These are phyloP conservation scores for Drosophila lacertosa DNA, from an alignment of 1,140 invertebrate species.

Conservation along the genomic window DNA sequence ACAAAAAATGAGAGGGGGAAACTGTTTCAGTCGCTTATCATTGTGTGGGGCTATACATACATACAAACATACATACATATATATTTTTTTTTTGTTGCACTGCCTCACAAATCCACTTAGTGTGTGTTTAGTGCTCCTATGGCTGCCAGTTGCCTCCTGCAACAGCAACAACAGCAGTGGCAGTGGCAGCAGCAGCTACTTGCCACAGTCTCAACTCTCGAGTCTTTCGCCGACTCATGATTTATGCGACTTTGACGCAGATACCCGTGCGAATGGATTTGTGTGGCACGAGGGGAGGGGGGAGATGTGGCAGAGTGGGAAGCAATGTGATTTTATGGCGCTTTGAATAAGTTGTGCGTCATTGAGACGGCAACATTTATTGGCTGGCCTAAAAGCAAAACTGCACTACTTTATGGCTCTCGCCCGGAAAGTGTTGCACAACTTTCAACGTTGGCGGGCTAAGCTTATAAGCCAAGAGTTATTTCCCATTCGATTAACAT, in stretches of 20 bases:
- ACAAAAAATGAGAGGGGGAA: slow-evolving; percentile 10
- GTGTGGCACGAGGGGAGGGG: background rate
- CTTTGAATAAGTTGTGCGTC: slow-evolving; percentile 76
- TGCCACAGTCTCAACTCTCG: background rate
- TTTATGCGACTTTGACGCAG: slow-evolving; percentile 56
- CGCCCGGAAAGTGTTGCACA: slow-evolving; percentile 10
- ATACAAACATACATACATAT: too few species aligned
- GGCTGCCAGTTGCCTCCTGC: slow-evolving; percentile 3
- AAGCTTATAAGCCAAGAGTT: slow-evolving; percentile 2
- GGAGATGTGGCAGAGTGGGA: background rate
- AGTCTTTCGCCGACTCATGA: slow-evolving; percentile 59
- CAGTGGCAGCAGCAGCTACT: slow-evolving; percentile 20
- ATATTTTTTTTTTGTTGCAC: slow-evolving; percentile 1
- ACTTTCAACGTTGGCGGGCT: too few species aligned
- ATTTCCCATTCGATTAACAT: slow-evolving; percentile 1
- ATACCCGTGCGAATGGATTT: slow-evolving; percentile 31
- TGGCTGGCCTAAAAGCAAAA: slow-evolving; percentile 56
- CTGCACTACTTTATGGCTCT: slow-evolving; percentile 50
- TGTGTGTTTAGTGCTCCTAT: slow-evolving; percentile 72
- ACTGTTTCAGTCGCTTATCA: slow-evolving; percentile 38
- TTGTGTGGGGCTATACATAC: too few species aligned
- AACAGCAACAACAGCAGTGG: slow-evolving; percentile 5
- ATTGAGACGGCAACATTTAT: slow-evolving; percentile 55
- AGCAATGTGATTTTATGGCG: slow-evolving; percentile 62
- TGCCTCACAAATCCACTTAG: slow-evolving; percentile 77